A percentile compares a stretch with the other conserved stretches of the same genome.
Conservation (phyloP, 2,797 vertebrate species). For the Lutjanus argentimaculatus region DNA sequence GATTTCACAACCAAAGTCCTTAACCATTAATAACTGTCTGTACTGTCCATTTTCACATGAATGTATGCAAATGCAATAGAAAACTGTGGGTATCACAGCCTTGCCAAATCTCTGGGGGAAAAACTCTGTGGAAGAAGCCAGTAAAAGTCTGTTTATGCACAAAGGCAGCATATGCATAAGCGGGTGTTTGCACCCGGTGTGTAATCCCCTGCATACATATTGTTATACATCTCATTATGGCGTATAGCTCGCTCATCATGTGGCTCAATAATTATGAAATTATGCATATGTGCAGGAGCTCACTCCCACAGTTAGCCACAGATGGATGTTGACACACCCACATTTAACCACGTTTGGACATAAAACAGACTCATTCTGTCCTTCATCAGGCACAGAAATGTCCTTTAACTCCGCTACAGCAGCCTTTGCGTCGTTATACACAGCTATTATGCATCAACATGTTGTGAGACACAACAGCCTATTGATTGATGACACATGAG, state of each 20-base stretch:
- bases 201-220: conserved; percentile 40
- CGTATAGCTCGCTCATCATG: conserved; percentile 27
- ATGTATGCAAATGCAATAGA: conserved; percentile 35
- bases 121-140: conserved; percentile 13
- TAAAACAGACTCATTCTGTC: conserved; percentile 38
- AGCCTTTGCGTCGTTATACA: conserved; percentile 1
- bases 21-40: conserved; percentile 43
- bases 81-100: not conserved
- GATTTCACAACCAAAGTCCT: conserved; percentile 36
- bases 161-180: conserved; percentile 26
- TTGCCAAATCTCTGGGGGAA: conserved; percentile 25
- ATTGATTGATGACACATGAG: conserved; percentile 29
- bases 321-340: conserved; percentile 35
- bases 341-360: conserved; percentile 36
- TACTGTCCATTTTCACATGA: conserved; percentile 29
- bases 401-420: conserved; percentile 6
- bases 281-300: conserved; percentile 25
- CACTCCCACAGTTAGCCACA: conserved; percentile 4
- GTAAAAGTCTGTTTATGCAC: conserved; percentile 29
- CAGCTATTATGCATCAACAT: conserved; percentile 4
- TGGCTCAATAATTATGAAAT: conserved; percentile 39
- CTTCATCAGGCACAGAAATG: conserved; percentile 13
- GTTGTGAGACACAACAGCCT: not conserved
- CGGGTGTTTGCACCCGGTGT: conserved; percentile 27
- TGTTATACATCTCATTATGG: conserved; percentile 54